Conservation (phyloP, 2,113 vertebrate species). For the Cyanoliseus patagonus region DNA sequence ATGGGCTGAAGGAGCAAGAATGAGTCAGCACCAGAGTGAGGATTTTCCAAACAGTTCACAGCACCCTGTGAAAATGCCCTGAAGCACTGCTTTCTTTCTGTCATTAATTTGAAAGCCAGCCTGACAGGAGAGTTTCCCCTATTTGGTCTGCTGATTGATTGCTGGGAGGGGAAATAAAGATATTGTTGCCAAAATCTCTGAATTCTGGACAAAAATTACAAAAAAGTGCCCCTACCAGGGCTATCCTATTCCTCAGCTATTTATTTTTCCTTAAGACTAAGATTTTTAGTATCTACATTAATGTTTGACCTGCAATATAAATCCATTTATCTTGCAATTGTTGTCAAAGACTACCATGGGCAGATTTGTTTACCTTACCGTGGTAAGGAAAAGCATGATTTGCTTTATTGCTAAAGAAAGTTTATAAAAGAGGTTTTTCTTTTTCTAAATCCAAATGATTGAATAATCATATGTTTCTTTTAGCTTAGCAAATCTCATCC, state of each 20-base stretch:
- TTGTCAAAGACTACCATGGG: neutral
- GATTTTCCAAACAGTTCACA: neutral
- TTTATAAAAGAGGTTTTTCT: neutral
- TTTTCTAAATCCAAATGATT: neutral
- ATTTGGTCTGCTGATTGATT: neutral
- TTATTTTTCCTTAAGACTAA: neutral
- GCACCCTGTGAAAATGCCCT: neutral
- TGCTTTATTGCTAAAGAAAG: neutral
- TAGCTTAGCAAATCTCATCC: neutral
- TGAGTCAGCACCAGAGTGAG: neutral
- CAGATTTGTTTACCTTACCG: neutral
- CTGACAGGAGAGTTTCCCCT: neutral
- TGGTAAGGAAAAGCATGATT: neutral
- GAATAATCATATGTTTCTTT: neutral
- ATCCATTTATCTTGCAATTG: neutral
- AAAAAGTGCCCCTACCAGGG: neutral
- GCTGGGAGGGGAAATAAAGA: neutral
- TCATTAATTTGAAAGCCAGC: neutral
- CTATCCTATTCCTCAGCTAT: neutral
- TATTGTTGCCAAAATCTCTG: neutral
- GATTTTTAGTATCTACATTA: conserved; percentile 6
- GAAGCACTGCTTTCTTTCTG: neutral
- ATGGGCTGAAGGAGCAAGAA: neutral
- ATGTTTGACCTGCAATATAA: neutral
- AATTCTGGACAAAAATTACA: neutral